Conservation (phyloP, 2,113 vertebrate genomes). For the Peromyscus californicus region DNA sequence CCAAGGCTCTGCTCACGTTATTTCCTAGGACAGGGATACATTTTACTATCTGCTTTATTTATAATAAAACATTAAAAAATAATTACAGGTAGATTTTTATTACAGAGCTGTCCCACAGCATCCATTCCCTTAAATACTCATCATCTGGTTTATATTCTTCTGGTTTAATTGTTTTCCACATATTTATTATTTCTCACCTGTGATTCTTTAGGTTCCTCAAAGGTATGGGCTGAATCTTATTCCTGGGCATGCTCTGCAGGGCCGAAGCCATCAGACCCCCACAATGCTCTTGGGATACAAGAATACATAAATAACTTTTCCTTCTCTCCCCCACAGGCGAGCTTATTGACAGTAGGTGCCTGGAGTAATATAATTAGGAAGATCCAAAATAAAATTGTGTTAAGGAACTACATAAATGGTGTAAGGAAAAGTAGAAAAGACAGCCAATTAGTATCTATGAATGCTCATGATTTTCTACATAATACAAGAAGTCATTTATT, state of each 20-base stretch:
- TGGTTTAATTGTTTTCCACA: slow-evolving; percentile 30
- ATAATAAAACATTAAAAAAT: slow-evolving; percentile 53
- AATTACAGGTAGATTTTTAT: slow-evolving; percentile 6
- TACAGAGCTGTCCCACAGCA: not conserved
- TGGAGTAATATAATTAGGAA: slow-evolving; percentile 77
- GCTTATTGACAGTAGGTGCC: slow-evolving; percentile 71
- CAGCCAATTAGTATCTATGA: slow-evolving; percentile 78
- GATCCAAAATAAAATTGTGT: slow-evolving; percentile 79
- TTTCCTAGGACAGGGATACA: not conserved
- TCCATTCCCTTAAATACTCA: slow-evolving; percentile 37
- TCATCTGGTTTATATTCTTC: slow-evolving; percentile 48
- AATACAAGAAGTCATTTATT: slow-evolving; percentile 80
- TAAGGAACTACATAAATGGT: slow-evolving; percentile 78
- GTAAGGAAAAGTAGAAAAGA: slow-evolving; percentile 77
- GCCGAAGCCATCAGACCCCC: slow-evolving; percentile 29
- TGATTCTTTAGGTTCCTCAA: slow-evolving; percentile 39
- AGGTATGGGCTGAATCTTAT: not conserved
- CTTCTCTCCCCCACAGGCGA: not conserved
- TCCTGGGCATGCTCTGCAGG: not conserved
- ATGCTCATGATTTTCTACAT: slow-evolving; percentile 73
- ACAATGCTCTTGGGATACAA: slow-evolving; percentile 59
- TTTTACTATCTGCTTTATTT: slow-evolving; percentile 40
- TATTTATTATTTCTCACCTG: slow-evolving; percentile 61
- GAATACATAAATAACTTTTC: slow-evolving; percentile 58
- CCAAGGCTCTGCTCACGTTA: not conserved